A percentile compares a stretch with the other conserved stretches of the same genome.
phyloP scores from a whole-genome alignment of 1,140 invertebrate species.

The Aphidius ervi region DNA sequence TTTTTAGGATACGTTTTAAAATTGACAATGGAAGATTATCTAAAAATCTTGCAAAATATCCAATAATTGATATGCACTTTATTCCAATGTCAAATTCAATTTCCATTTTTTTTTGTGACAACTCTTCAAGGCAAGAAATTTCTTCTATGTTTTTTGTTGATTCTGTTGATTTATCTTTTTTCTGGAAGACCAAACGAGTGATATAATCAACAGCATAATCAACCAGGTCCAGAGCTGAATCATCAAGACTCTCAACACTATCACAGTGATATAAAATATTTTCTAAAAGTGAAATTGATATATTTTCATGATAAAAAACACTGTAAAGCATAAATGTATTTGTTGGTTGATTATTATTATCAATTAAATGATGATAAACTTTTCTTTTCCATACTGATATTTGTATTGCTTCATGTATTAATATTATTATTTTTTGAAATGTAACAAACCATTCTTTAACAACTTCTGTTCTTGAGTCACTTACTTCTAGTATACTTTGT shows the following conservation, averaged over 20 bases:
- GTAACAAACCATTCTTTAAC: conserved; percentile 68
- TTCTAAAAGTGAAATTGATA: conserved; percentile 67
- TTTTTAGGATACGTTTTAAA: conserved; percentile 60
- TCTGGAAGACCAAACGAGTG: conserved; percentile 51
- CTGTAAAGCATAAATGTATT: conserved; percentile 72
- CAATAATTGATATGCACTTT: conserved; percentile 66
- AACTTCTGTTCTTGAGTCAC: conserved; percentile 63
- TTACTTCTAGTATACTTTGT: conserved; percentile 71
- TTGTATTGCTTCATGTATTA: conserved; percentile 73
- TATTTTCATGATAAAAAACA: conserved; percentile 68
- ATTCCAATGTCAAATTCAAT: conserved; percentile 69
- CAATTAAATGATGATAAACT: conserved; percentile 67
- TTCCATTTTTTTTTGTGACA: conserved; percentile 61
- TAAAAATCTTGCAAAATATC: conserved; percentile 56
- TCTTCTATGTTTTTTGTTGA: background rate
- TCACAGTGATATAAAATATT: conserved; percentile 70
- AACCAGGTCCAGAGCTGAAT: conserved; percentile 68
- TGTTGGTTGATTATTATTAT: conserved; percentile 59
- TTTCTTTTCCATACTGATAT: conserved; percentile 73
- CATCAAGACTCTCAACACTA: conserved; percentile 64
- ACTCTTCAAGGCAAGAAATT: conserved; percentile 52
- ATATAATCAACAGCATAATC: conserved; percentile 65
- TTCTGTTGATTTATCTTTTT: conserved; percentile 42
- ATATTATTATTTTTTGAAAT: conserved; percentile 60
- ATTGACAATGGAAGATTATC: conserved; percentile 61